Base-by-base conservation (phyloP, 1,140 invertebrate species). In the Acyrthosiphon pisum region DNA sequence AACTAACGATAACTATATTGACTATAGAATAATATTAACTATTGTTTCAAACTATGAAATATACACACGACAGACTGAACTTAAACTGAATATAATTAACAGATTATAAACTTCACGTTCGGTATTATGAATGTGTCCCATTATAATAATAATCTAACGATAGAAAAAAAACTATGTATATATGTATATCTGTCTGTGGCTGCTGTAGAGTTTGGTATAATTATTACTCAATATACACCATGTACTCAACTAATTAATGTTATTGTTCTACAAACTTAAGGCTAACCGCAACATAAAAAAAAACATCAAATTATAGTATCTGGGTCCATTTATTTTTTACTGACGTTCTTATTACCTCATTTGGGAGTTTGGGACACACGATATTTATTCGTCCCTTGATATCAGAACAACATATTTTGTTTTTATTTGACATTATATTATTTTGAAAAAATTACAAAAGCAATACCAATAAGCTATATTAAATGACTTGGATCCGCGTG, bases 331-430 rank as follows among this genome's bases (percentile, higher is more conserved):
- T 48, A 9, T 6, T 87, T 50, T 87, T 88, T 22, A 23, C 35
- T 48, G 46, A 53, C 46, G n/a, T 53, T 88, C 30, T 88, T 88
- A 53, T 37, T 30, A 46, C 50, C 46, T 35, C 48, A 41, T 41
- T 41, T 41, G 41, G 41, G 41, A 41, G 23, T 18, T 89, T 14
- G 48, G 35, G 20, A 89, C n/a, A 89, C 9, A 37, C 35, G 87
- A 89, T n/a, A n/a, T 89, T 88, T 89, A 89, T 89, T 26, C 2
- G 22, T 46, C 87, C n/a, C 87, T 35, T 89, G 48, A 48, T 89
- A 35, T 23, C 23, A 23, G 30, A 53, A 14, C 20, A 35, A 23
- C 35, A 37, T 86, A 30, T 26, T 53, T 50, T 50, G 30, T 53
- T 14, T 37, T n/a, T 11, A 11, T n/a, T 87, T 86, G 84, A 87